Evolutionary conservation across 1,140 invertebrate genomes (phyloP).

Genomic region (Zaprionus kolodkinae): DNA sequence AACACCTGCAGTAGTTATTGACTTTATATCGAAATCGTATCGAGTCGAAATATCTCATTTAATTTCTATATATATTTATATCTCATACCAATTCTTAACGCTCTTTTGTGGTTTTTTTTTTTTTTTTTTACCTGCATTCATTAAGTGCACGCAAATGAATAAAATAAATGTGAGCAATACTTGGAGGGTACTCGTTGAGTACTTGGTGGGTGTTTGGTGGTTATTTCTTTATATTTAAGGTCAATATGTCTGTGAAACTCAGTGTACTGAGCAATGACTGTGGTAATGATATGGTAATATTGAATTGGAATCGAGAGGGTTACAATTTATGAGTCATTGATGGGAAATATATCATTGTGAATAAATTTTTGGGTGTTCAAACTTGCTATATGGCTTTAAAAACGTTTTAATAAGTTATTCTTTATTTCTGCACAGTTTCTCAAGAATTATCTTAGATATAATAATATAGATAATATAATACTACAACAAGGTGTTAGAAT

Average conservation of each 20-base stretch:
- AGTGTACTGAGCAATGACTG: background rate
- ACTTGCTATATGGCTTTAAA: background rate
- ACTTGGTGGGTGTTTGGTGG: slow-evolving; percentile 23
- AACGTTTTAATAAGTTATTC: no score
- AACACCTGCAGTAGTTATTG: slow-evolving; percentile 63
- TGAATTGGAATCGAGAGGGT: slow-evolving; percentile 5
- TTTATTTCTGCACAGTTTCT: no score
- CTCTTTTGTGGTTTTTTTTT: slow-evolving; percentile 46
- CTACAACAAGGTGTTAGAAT: no score
- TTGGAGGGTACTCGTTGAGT: background rate
- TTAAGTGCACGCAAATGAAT: slow-evolving; percentile 66
- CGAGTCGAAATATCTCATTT: slow-evolving; percentile 34
- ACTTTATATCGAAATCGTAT: slow-evolving; percentile 52
- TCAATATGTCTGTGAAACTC: slow-evolving; percentile 40
- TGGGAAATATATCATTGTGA: background rate
- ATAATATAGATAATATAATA: no score
- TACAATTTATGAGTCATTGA: slow-evolving; percentile 13
- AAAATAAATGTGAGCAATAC: slow-evolving; percentile 4
- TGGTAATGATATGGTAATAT: slow-evolving; percentile 16
- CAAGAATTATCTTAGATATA: no score
- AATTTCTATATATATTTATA: slow-evolving; percentile 18
- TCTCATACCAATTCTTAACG: background rate
- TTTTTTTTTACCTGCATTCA: slow-evolving; percentile 50
- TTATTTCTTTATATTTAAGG: slow-evolving; percentile 46
- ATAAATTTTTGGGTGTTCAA: background rate